These are phyloP conservation scores for Hoplodrina blanda DNA, from an alignment of 2,888 invertebrate species.

Conservation along the genomic window DNA sequence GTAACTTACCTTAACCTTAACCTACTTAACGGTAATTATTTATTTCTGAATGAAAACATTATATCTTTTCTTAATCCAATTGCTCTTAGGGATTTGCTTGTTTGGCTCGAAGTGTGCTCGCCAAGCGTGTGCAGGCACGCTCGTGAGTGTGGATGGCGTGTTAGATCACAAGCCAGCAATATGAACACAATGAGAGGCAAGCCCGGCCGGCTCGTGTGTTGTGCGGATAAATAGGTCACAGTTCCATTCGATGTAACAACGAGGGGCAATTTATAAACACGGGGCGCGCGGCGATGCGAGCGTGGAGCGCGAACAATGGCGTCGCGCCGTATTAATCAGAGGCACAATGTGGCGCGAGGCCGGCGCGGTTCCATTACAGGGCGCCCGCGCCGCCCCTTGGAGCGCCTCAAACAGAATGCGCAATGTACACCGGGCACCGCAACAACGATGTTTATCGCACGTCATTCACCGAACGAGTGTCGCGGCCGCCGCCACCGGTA, in stretches of 20 bases:
- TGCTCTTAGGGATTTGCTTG: no score
- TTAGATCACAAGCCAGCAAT: conserved; percentile 19
- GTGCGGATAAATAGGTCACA: conserved; percentile 53
- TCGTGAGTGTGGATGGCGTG: conserved; percentile 6
- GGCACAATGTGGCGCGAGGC: conserved; percentile 6
- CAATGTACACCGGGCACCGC: conserved; percentile 4
- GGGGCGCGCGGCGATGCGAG: conserved; percentile 29
- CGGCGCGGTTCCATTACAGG: not conserved
- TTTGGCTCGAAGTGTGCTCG: no score
- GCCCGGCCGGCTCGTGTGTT: conserved; percentile 33
- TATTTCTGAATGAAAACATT: no score
- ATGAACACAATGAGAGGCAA: conserved; percentile 34
- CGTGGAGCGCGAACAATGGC: conserved; percentile 39
- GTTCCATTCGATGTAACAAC: conserved; percentile 55
- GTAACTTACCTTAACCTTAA: no score
- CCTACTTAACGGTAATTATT: no score
- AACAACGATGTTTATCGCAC: conserved; percentile 2
- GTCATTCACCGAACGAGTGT: conserved; percentile 10
- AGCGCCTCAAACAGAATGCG: conserved; percentile 20
- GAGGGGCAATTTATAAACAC: conserved; percentile 57
- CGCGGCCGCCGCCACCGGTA: not conserved
- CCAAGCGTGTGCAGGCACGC: not conserved
- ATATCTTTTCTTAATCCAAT: no score
- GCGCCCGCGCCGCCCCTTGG: not conserved
- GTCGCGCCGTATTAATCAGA: conserved; percentile 43